Evolutionary conservation across 2,797 vertebrate genomes (phyloP), one percentile per base, ranked within the genome.

Genomic region (Sarcophilus harrisii): DNA sequence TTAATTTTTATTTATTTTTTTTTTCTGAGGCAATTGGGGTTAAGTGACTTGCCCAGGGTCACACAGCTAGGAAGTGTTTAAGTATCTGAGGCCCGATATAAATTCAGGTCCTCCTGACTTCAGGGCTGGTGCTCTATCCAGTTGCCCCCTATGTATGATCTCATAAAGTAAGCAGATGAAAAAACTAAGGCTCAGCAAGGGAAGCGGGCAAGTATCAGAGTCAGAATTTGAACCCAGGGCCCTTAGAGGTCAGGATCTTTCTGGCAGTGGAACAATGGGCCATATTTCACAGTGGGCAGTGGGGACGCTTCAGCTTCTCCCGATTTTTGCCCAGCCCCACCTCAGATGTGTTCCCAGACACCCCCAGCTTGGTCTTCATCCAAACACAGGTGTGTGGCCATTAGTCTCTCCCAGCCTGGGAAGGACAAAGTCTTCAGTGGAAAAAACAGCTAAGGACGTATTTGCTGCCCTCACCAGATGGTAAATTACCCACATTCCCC

Each of bases 401-500:
- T 28, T 57, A 58, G 28, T 62, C n/a, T 92, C 90, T 92, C 94
- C 91, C 94, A 96, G 73, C n/a, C 93, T 95, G 90, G 94, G 94
- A 96, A 97, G 89, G 91, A 52, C 49, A 96, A 92, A 95, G 9
- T 91, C 24, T 52, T 93, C 58, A 94, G 89, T 96, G 96, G 95
- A 97, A 98, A 98, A 59, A 95, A 95, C 93, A 94, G 59, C 59
- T 92, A 38, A 93, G 66, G 59, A 95, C 94, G 96, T 21, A 60
- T 92, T 95, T 92, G 90, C 32, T 13, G 57, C 30, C 59, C 92
- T 91, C 49, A 93, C 97, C 97, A 98, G 96, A 96, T 97, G 98
- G 95, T 12, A 5, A 62, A 2, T 9, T 95, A 97, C 96, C 96
- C 98, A 97, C 95, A 96, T 90, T 55, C 57, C 54, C 30, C 29